These are phyloP conservation scores for Clarias magur DNA, from an alignment of 2,113 vertebrate species.

Conservation along the genomic window DNA sequence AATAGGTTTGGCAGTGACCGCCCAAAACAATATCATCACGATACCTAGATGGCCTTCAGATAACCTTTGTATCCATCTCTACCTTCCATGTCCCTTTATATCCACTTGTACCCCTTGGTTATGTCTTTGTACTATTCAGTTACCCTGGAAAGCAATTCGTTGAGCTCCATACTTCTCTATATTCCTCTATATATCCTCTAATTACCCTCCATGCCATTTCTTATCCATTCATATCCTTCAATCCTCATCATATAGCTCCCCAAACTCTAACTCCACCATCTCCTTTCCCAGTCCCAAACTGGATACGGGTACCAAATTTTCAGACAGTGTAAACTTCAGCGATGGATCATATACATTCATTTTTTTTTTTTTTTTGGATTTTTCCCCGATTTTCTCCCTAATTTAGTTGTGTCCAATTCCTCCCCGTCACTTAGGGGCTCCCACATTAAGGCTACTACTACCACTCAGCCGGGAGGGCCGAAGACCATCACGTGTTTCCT, in stretches of 20 bases:
- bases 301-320: neutral
- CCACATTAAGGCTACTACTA: too few species aligned
- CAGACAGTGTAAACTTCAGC: slow-evolving; percentile 3
- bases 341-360: neutral
- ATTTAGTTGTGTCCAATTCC: too few species aligned
- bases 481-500: too few species aligned
- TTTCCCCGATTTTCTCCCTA: too few species aligned
- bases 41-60: neutral
- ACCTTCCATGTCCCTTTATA: neutral
- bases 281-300: neutral
- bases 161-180: neutral
- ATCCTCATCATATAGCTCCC: neutral
- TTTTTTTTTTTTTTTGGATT: too few species aligned
- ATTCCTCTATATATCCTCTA: neutral
- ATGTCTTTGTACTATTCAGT: neutral
- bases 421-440: too few species aligned
- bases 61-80: neutral
- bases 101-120: neutral
- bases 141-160: too few species aligned
- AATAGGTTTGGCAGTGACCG: too few species aligned
- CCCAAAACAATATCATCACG: too few species aligned
- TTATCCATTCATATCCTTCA: neutral
- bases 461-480: too few species aligned
- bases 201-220: neutral
- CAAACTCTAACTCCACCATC: neutral